Percentiles rank a stretch among this genome's conserved stretches.
phyloP scores from a whole-genome alignment of 2,113 vertebrate species.

The Vireo altiloquus region DNA sequence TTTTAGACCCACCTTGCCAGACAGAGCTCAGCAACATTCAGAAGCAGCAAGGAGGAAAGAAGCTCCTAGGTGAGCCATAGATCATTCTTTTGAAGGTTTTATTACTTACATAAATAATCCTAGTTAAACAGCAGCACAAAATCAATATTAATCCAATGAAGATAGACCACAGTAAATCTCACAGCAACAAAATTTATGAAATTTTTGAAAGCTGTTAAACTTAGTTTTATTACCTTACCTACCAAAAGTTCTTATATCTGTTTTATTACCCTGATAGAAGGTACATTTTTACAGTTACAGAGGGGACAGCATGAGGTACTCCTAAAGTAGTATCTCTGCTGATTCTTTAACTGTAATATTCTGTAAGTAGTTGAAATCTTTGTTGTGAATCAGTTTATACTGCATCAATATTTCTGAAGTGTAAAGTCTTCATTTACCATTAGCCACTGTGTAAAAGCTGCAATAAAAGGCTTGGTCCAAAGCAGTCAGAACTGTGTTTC shows the following conservation, averaged over 20 bases:
- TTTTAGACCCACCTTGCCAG: constrained; percentile 93
- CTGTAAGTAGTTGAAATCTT: constrained; percentile 4
- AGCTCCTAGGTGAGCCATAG: constrained; percentile 85
- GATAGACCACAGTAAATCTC: constrained; percentile 61
- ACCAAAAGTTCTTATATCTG: constrained; percentile 56
- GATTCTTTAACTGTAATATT: constrained; percentile 21
- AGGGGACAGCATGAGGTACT: constrained; percentile 4
- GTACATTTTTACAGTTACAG: constrained; percentile 40
- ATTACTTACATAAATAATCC: constrained; percentile 73
- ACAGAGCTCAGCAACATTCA: constrained; percentile 86
- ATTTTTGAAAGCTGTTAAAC: constrained; percentile 69
- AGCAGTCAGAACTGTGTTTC: background rate
- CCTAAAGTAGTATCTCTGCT: constrained; percentile 37
- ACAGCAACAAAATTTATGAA: constrained; percentile 68
- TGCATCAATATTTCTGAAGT: background rate
- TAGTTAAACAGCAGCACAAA: constrained; percentile 71
- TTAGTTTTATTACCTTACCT: constrained; percentile 68
- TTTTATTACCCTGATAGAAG: constrained; percentile 64
- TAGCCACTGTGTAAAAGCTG: background rate
- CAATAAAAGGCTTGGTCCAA: background rate
- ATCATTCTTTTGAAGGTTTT: constrained; percentile 66
- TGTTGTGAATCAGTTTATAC: background rate
- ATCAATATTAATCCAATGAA: constrained; percentile 76
- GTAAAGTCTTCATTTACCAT: background rate
- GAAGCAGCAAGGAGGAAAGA: constrained; percentile 86